These are phyloP conservation scores for Entelurus aequoreus DNA, from an alignment of 2,113 vertebrate genomes.

Conservation along the genomic window DNA sequence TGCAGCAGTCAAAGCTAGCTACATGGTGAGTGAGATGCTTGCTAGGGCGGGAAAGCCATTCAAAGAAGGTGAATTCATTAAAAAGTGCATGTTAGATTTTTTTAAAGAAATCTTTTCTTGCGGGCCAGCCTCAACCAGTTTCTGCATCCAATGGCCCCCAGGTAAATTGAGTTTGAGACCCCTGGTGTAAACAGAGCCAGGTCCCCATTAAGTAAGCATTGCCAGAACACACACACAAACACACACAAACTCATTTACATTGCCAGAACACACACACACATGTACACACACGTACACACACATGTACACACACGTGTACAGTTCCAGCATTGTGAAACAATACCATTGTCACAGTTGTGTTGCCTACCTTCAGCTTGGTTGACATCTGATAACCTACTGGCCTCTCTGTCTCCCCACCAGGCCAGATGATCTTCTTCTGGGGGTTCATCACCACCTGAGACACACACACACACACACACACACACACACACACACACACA, in stretches of 20 bases:
- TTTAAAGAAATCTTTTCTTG: too few relatives aligned
- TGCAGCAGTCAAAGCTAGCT: too few relatives aligned
- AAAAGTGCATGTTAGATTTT: too few relatives aligned
- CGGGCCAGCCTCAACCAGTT: too few relatives aligned
- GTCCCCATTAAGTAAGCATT: too few relatives aligned
- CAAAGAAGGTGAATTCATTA: too few relatives aligned
- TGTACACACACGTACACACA: background rate
- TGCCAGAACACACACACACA: background rate
- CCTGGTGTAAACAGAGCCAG: too few relatives aligned
- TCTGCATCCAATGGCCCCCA: too few relatives aligned
- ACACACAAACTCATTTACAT: background rate
- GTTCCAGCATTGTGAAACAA: background rate
- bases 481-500: conserved; percentile 4
- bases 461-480: conserved; percentile 18
- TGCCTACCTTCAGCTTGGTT: conserved; percentile 84
- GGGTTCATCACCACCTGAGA: conserved; percentile 90
- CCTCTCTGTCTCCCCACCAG: conserved; percentile 93
- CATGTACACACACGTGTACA: background rate
- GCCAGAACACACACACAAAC: background rate
- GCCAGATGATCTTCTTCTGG: conserved; percentile 96
- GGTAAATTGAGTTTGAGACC: too few relatives aligned
- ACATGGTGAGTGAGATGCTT: too few relatives aligned
- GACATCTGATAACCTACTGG: conserved; percentile 99
- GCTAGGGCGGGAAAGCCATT: too few relatives aligned
- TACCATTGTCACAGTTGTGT: background rate